These are phyloP conservation scores for Drosophila parthenogenetica DNA, from an alignment of 2,888 invertebrate species.

Conservation along the genomic window DNA sequence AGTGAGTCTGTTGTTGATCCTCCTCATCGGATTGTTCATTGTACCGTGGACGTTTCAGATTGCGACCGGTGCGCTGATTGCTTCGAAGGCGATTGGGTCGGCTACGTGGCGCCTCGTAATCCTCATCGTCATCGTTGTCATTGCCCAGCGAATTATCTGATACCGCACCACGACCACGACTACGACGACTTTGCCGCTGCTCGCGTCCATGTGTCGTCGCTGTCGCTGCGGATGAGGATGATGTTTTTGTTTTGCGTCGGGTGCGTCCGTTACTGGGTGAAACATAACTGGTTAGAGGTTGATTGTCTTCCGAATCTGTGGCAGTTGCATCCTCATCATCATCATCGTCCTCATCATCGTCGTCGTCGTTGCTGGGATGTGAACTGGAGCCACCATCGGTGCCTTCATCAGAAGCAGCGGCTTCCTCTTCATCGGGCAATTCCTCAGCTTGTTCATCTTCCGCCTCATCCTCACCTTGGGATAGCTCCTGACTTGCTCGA, in stretches of 20 bases:
- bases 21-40: slow-evolving; percentile 88
- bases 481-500: slow-evolving; percentile 79
- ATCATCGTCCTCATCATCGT: slow-evolving; percentile 38
- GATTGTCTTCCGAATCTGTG: slow-evolving; percentile 85
- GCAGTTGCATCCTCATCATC: slow-evolving; percentile 65
- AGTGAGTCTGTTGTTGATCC: slow-evolving; percentile 74
- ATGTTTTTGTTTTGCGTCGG: slow-evolving; percentile 53
- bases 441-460: slow-evolving; percentile 50
- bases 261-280: slow-evolving; percentile 64
- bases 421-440: slow-evolving; percentile 63
- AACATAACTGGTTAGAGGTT: slow-evolving; percentile 85
- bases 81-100: slow-evolving; percentile 42
- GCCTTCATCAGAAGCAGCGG: slow-evolving; percentile 81
- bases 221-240: slow-evolving; percentile 50
- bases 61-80: slow-evolving; percentile 80
- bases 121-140: slow-evolving; percentile 78
- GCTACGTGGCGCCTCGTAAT: slow-evolving; percentile 67
- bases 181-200: slow-evolving; percentile 54
- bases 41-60: slow-evolving; percentile 86
- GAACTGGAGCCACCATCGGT: slow-evolving; percentile 82
- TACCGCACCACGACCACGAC: slow-evolving; percentile 59
- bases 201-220: slow-evolving; percentile 51
- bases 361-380: slow-evolving; percentile 49
- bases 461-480: slow-evolving; percentile 57
- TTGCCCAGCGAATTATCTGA: slow-evolving; percentile 68